Evolutionary conservation across 2,113 vertebrate genomes (phyloP).

Genomic region (Galemys pyrenaicus): DNA sequence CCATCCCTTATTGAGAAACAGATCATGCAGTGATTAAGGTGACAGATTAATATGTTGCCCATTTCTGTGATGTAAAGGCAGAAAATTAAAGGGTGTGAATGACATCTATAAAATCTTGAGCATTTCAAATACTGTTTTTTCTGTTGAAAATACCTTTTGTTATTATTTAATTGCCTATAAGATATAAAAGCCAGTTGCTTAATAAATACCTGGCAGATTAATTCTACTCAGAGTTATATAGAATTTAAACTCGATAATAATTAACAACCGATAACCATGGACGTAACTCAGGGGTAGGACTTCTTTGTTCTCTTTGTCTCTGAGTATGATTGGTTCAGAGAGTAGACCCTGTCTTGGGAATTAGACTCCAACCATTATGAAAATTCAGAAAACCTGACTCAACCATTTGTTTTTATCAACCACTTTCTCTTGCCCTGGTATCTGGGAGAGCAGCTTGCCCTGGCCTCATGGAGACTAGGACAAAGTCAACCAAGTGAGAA

Average conservation of each 20-base stretch:
- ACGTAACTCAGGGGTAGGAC: background rate
- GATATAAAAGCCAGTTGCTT: background rate
- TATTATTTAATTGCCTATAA: background rate
- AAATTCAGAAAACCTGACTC: background rate
- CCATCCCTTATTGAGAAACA: background rate
- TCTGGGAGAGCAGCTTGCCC: background rate
- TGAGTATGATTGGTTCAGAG: background rate
- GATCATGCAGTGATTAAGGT: background rate
- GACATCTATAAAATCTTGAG: background rate
- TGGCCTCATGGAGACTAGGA: background rate
- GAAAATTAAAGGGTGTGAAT: slow-evolving; percentile 3
- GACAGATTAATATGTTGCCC: background rate
- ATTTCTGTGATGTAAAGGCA: background rate
- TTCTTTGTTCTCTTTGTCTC: background rate
- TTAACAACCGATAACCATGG: background rate
- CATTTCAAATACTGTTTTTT: background rate
- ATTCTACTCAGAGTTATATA: background rate
- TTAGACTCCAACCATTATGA: background rate
- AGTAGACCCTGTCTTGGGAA: background rate
- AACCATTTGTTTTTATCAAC: background rate
- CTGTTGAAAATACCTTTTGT: background rate
- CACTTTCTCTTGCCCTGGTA: background rate
- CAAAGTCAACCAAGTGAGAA: background rate
- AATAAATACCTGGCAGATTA: background rate
- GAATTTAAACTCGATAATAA: background rate